Evolutionary conservation across 2,797 vertebrate genomes (phyloP).

Genomic region (Trichosurus vulpecula): DNA sequence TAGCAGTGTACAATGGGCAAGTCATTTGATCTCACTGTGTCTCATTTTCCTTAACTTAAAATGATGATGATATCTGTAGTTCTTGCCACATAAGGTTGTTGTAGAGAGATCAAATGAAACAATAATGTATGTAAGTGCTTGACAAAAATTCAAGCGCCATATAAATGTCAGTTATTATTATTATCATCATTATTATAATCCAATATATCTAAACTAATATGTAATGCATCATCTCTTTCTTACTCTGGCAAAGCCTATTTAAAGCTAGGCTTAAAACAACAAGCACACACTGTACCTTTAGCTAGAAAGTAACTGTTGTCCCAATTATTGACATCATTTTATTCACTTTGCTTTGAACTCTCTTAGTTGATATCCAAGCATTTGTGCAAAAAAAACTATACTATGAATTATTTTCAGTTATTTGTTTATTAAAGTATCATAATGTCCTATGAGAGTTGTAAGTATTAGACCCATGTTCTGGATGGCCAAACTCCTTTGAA

Average conservation of each 20-base stretch:
- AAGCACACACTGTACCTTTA: not conserved
- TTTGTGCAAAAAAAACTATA: conserved; percentile 7
- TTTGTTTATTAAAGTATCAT: conserved; percentile 44
- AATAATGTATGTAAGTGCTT: not conserved
- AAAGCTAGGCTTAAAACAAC: not conserved
- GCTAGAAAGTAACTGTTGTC: not conserved
- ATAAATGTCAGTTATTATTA: not conserved
- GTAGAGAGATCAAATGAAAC: not conserved
- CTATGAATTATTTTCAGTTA: conserved; percentile 47
- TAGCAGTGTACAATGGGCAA: not conserved
- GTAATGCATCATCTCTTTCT: not conserved
- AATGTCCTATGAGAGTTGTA: conserved; percentile 30
- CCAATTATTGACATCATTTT: not conserved
- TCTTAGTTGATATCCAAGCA: conserved; percentile 43
- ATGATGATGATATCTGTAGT: not conserved
- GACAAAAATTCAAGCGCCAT: not conserved
- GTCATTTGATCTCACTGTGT: not conserved
- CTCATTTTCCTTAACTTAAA: not conserved
- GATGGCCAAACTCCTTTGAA: conserved; percentile 11
- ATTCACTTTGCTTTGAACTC: not conserved
- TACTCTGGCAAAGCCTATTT: not conserved
- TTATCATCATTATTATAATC: not conserved
- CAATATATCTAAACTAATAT: not conserved
- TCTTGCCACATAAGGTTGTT: not conserved
- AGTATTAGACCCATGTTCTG: conserved; percentile 7